A percentile compares a stretch with the other conserved stretches of the same genome.
Conservation (phyloP, 1,140 invertebrate species). For the Phenacoccus solenopsis region DNA sequence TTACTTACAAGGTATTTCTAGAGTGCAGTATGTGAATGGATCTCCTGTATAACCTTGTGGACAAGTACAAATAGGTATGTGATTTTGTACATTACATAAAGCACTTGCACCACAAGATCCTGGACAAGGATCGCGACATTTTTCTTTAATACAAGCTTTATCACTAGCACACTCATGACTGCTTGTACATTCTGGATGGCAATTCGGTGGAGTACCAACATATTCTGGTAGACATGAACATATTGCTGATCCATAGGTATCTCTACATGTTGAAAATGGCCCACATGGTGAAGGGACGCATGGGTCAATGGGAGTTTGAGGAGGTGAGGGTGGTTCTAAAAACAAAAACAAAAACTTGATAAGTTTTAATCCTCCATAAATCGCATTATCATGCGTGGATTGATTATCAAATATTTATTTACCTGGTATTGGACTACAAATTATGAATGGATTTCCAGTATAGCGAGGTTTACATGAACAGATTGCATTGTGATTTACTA, state of each 20-base stretch:
- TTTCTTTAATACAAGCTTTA: conserved; percentile 36
- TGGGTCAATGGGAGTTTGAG: conserved; percentile 36
- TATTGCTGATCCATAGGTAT: conserved; percentile 41
- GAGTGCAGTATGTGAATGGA: conserved; percentile 31
- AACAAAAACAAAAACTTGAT: neutral
- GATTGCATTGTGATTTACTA: conserved; percentile 48
- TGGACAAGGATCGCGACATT: conserved; percentile 38
- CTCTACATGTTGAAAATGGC: conserved; percentile 46
- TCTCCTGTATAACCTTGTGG: conserved; percentile 35
- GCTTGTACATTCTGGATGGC: conserved; percentile 49
- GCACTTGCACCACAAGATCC: conserved; percentile 38
- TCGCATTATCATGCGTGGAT: neutral
- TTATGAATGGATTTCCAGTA: conserved; percentile 54
- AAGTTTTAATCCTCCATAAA: neutral
- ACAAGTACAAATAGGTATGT: conserved; percentile 37
- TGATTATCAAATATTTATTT: conserved; percentile 27
- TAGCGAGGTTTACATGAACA: conserved; percentile 52
- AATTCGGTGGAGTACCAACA: conserved; percentile 45
- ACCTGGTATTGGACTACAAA: conserved; percentile 40
- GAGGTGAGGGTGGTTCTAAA: conserved; percentile 20
- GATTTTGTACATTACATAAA: conserved; percentile 34
- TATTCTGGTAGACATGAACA: conserved; percentile 47
- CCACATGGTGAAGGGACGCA: conserved; percentile 60
- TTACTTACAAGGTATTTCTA: neutral
- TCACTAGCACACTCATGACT: conserved; percentile 35